Base-by-base conservation (phyloP, 2,888 invertebrate genomes). In the Nysson spinosus region DNA sequence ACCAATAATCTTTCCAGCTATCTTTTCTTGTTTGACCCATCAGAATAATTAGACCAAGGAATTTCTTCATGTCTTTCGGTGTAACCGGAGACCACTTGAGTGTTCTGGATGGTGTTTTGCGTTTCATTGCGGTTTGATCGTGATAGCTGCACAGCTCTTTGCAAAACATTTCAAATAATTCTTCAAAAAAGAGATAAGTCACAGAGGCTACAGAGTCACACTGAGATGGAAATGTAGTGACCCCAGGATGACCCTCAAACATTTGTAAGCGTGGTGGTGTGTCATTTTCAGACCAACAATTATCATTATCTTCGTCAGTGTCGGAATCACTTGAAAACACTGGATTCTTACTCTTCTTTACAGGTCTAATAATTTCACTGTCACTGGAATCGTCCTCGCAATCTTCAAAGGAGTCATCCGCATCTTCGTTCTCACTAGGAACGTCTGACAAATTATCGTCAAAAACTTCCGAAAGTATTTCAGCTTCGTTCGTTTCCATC, bases 1-100 rank as follows among this genome's bases (percentile, higher is more conserved):
- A 50, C 64, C 60, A 64, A 58, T 64, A 63, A 35, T 58, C 57
- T 32, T 67, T 54, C 42, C 39, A 40, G 22, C 7, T 34, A 42
- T 63, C 49, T 49, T 63, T 67, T 35, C 22, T 19, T 49, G 49
- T 46, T 42, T 47, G 37, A 14, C 47, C 52, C 57, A 67, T 63
- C 26, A 58, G 26, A 17, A 67, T n/a, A 57, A 67, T 44, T 26
- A 66, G 22, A 0, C 44, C 58, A 11, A 63, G 30, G 32, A 58
- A 51, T 19, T 51, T 63, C 24, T 58, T 58, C 57, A 58, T 63
- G 26, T 63, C 58, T 22, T 34, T 37, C 12, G 26, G 26, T 19
- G 57, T 51, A 50, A 44, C 22, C 50, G 56, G 39, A 24, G n/a
- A 14, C 67, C 57, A 67, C 11, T 40, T 39, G 12, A n/a, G 44